Conservation (phyloP, 2,113 vertebrate genomes). For the Candoia aspera region DNA sequence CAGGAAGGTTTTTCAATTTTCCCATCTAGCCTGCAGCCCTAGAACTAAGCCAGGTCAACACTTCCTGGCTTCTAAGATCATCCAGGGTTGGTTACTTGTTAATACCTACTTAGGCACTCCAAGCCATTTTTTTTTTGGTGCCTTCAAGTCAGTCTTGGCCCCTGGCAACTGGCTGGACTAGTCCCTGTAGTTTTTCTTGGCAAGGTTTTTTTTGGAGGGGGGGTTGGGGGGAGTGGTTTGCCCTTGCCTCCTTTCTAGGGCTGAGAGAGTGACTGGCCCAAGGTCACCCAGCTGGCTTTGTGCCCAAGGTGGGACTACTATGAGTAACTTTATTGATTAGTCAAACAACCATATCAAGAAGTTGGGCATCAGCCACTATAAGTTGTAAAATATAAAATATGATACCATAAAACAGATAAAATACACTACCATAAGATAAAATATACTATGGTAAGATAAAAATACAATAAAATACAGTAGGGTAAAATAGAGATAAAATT, state of each 20-base stretch:
- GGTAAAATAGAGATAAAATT: too few relatives aligned
- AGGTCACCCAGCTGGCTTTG: background rate
- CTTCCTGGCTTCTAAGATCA: background rate
- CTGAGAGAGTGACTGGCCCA: background rate
- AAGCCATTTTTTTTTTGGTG: background rate
- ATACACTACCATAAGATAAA: too few relatives aligned
- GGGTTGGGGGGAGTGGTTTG: background rate
- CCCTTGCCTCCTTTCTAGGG: background rate
- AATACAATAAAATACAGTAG: too few relatives aligned
- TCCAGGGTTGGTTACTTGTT: background rate
- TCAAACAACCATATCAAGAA: too few relatives aligned
- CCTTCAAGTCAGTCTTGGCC: background rate
- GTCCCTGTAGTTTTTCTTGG: background rate
- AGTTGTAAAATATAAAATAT: too few relatives aligned
- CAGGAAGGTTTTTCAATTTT: background rate
- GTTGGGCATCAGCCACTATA: too few relatives aligned
- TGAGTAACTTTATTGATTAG: too few relatives aligned
- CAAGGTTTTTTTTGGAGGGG: background rate
- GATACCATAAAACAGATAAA: too few relatives aligned
- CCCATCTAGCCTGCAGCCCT: background rate
- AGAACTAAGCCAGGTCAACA: background rate
- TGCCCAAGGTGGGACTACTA: too few relatives aligned
- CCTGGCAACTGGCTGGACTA: background rate
- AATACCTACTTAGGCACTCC: background rate
- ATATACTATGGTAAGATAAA: too few relatives aligned